These are phyloP conservation scores for Pseudomugil gertrudae DNA, from an alignment of 2,797 vertebrate genomes.

Conservation along the genomic window DNA sequence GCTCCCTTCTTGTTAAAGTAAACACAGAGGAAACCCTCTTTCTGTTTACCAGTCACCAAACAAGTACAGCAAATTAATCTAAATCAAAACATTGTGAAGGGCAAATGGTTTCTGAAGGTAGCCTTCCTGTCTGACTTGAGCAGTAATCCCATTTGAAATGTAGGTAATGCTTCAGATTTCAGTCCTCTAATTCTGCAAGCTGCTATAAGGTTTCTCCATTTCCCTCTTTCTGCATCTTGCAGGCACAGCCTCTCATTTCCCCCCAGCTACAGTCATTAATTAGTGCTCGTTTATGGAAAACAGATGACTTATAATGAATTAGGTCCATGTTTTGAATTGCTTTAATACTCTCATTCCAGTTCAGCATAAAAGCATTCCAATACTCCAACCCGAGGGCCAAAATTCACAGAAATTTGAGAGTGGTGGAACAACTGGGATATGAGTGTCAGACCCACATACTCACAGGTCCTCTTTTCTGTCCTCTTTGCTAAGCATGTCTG, in stretches of 20 bases:
- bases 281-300: slow-evolving; percentile 74
- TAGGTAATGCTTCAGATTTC: slow-evolving; percentile 54
- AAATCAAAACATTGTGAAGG: slow-evolving; percentile 71
- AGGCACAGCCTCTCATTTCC: slow-evolving; percentile 51
- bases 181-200: slow-evolving; percentile 57
- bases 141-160: slow-evolving; percentile 51
- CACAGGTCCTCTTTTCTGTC: slow-evolving; percentile 38
- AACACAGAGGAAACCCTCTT: slow-evolving; percentile 66
- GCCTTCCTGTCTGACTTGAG: slow-evolving; percentile 35
- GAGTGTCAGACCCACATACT: slow-evolving; percentile 33
- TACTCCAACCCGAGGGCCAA: slow-evolving; percentile 46
- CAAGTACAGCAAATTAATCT: slow-evolving; percentile 64
- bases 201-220: slow-evolving; percentile 40
- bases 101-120: slow-evolving; percentile 62
- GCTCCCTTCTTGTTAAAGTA: slow-evolving; percentile 63
- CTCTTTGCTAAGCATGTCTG: slow-evolving; percentile 23
- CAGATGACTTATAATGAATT: slow-evolving; percentile 82
- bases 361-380: slow-evolving; percentile 77
- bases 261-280: slow-evolving; percentile 67
- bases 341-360: slow-evolving; percentile 70
- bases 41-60: slow-evolving; percentile 69
- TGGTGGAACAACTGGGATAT: slow-evolving; percentile 64
- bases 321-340: slow-evolving; percentile 74
- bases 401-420: slow-evolving; percentile 61
- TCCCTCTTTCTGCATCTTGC: slow-evolving; percentile 40